Percentiles rank a stretch among this genome's conserved stretches.
Conservation (phyloP, 2,113 vertebrate species). For the Vulpes lagopus region DNA sequence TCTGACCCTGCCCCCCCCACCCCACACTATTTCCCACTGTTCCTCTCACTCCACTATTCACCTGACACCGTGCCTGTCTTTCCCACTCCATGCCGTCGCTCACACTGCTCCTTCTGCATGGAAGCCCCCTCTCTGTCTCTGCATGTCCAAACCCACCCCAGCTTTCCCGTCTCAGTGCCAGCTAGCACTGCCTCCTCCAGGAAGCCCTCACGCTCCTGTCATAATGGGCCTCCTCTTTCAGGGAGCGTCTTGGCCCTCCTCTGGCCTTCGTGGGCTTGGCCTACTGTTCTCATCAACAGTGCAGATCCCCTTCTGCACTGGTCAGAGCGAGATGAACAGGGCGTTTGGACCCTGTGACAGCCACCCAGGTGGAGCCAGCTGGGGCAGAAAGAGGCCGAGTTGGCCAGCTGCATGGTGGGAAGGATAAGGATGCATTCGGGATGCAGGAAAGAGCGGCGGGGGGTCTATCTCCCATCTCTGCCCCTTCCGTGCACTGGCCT, state of each 20-base stretch:
- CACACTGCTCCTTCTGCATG: rapidly evolving
- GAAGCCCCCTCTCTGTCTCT: not conserved
- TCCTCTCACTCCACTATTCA: rapidly evolving
- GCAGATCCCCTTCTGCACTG: rapidly evolving
- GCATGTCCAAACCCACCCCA: not conserved
- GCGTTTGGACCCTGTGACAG: not conserved
- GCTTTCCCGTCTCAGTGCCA: not conserved
- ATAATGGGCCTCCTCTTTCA: not conserved
- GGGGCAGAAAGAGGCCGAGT: not conserved
- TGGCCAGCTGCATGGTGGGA: not conserved
- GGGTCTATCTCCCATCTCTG: not conserved
- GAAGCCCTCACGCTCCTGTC: not conserved
- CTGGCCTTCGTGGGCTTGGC: rapidly evolving
- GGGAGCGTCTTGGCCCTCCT: not conserved
- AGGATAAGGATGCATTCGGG: rapidly evolving
- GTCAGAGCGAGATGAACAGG: rapidly evolving
- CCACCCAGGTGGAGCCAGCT: not conserved
- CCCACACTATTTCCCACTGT: rapidly evolving
- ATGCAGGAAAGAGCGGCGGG: not conserved
- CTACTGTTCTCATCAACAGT: rapidly evolving
- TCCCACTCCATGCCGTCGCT: rapidly evolving
- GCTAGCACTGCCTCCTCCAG: not conserved
- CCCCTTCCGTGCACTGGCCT: not conserved
- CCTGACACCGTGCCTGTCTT: rapidly evolving
- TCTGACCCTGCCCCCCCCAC: not conserved